Evolutionary conservation across 1,140 invertebrate species (phyloP), one percentile per base, ranked within the genome.

Genomic region (Gerris buenoi): DNA sequence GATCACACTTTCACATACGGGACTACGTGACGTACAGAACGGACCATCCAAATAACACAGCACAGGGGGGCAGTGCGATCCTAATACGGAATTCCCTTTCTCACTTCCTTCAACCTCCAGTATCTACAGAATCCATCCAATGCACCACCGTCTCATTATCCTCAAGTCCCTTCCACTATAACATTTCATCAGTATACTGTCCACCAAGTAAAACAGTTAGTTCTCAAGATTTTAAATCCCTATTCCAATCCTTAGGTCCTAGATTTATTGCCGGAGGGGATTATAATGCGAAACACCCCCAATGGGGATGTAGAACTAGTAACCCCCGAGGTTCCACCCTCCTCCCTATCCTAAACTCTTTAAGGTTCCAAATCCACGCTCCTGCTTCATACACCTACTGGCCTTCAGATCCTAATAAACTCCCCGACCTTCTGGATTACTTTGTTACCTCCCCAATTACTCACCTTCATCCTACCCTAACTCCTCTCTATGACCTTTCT

Each of bases 261-360:
- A 68, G 71, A n/a, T n/a, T 77, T 68, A 71, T 79, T 23, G 72
- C 70, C 2, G 76, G 74, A n/a, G 77, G 76, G 0, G 75, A 79
- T 64, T 79, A 73, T 57, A 80, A 79, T 68, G 75, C 75, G 15
- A 79, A 79, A 72, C 74, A 78, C 59, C 69, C 67, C 14, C 64
- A 70, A 29, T 79, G 76, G 77, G 77, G 76, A 0, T 78, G 75
- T 2, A 74, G 77, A 67, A 63, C 73, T 27, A 67, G 46, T 1
- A 74, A 69, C 22, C 66, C 75, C 18, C 76, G 70, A 68, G 73
- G 74, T 1, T 67, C 67, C 25, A 68, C 75, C 65, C 70, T 77
- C 1, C 71, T 74, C 15, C 68, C 65, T 69, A 67, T 70, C 29
- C 72, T 75, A 18, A 46, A 63, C 14, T 62, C 14, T 0, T 72